Percentiles rank a stretch among this genome's conserved stretches.
phyloP scores from a whole-genome alignment of 2,888 invertebrate genomes.

The Cataglyphis altisquamis region DNA sequence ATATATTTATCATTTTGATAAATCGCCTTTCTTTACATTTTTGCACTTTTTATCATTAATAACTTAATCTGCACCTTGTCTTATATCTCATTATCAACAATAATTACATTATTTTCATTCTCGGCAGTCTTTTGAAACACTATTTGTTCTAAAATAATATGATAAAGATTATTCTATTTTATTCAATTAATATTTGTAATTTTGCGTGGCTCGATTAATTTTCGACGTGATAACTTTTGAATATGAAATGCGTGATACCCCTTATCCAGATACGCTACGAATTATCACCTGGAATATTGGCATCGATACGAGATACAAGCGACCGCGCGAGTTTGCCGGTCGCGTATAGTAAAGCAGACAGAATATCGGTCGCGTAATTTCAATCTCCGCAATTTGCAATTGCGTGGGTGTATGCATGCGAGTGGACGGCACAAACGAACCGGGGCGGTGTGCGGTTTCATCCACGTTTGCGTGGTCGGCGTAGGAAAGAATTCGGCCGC shows the following conservation, averaged over 20 bases:
- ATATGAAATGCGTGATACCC: slow-evolving; percentile 23
- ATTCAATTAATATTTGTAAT: neutral
- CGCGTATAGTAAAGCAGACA: slow-evolving; percentile 42
- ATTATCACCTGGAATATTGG: slow-evolving; percentile 49
- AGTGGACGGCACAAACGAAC: slow-evolving; percentile 18
- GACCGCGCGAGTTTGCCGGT: slow-evolving; percentile 25
- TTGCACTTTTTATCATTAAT: neutral
- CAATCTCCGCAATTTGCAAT: slow-evolving; percentile 58
- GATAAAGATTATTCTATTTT: slow-evolving; percentile 9
- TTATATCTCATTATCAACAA: neutral
- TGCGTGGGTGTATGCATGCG: neutral
- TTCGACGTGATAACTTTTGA: slow-evolving; percentile 32
- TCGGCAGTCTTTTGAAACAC: neutral
- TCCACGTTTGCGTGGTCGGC: slow-evolving; percentile 49
- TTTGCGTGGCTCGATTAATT: slow-evolving; percentile 29
- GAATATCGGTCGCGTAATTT: slow-evolving; percentile 55
- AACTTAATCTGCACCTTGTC: neutral
- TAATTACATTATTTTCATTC: neutral
- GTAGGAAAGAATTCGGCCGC: slow-evolving; percentile 40
- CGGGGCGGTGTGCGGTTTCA: slow-evolving; percentile 43
- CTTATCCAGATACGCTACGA: slow-evolving; percentile 35
- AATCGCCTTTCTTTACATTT: neutral
- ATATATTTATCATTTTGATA: neutral
- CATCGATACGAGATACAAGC: slow-evolving; percentile 34
- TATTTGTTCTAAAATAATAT: neutral